phyloP scores from a whole-genome alignment of 2,113 vertebrate species.

The Poeciliopsis occidentalis region DNA sequence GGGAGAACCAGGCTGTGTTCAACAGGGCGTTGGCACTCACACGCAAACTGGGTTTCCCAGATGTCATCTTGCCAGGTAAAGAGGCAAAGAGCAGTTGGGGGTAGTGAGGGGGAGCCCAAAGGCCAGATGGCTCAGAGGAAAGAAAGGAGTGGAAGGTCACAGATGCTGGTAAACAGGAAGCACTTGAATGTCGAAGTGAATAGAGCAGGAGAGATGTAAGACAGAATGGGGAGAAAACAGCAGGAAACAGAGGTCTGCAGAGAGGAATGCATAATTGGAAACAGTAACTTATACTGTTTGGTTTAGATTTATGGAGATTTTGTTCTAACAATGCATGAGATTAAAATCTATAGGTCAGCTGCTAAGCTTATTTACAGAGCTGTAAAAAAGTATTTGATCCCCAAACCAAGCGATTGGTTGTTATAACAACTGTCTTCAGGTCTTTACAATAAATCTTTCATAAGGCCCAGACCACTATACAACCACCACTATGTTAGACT shows the following conservation, averaged over 20 bases:
- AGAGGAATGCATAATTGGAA: background rate
- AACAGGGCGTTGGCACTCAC: conserved; percentile 90
- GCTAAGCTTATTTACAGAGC: too few relatives aligned
- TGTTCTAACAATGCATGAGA: background rate
- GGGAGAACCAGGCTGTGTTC: conserved; percentile 93
- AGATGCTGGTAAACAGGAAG: conserved; percentile 25
- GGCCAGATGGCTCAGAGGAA: conserved; percentile 38
- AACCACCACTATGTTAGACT: too few relatives aligned
- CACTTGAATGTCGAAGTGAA: conserved; percentile 15
- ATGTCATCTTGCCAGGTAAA: conserved; percentile 97
- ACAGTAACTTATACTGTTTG: background rate
- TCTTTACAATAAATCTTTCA: background rate
- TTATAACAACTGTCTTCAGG: background rate
- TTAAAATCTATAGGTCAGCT: too few relatives aligned
- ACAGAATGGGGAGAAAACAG: background rate
- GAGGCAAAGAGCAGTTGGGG: conserved; percentile 38
- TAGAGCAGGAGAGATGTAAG: background rate
- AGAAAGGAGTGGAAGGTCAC: conserved; percentile 27
- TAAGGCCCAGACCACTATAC: background rate
- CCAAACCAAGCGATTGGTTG: too few relatives aligned
- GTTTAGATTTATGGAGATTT: background rate
- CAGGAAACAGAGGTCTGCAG: background rate
- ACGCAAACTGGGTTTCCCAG: conserved; percentile 93
- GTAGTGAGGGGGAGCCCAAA: conserved; percentile 25
- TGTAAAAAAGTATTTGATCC: background rate